phyloP scores from a whole-genome alignment of 1,140 invertebrate genomes.

The Hestina assimilis region DNA sequence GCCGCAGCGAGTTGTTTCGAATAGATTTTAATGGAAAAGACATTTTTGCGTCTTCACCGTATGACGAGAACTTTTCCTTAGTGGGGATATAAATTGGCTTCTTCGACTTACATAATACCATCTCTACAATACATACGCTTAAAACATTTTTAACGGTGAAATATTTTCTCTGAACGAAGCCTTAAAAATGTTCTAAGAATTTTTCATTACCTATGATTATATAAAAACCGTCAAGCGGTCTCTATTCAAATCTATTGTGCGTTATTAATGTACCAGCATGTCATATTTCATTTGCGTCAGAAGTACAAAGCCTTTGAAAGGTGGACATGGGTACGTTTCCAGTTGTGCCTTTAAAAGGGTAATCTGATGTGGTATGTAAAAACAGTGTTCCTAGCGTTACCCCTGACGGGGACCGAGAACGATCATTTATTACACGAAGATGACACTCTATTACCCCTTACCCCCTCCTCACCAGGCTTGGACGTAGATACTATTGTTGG shows the following conservation, averaged over 20 bases:
- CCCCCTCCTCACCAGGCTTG: not conserved
- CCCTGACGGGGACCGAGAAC: constrained; percentile 29
- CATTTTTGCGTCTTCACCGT: constrained; percentile 23
- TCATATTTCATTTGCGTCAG: constrained; percentile 35
- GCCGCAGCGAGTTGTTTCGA: constrained; percentile 43
- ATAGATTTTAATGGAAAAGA: constrained; percentile 47
- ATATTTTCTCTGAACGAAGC: constrained; percentile 2
- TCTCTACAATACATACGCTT: too few relatives aligned
- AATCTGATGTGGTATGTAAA: constrained; percentile 58
- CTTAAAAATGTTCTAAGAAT: constrained; percentile 12
- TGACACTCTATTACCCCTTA: constrained; percentile 59
- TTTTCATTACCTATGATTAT: constrained; percentile 3
- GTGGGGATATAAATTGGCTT: too few relatives aligned
- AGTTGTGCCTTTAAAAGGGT: constrained; percentile 39
- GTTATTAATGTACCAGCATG: constrained; percentile 34
- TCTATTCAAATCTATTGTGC: constrained; percentile 22
- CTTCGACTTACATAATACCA: too few relatives aligned
- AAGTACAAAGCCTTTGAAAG: constrained; percentile 33
- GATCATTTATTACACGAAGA: constrained; percentile 65
- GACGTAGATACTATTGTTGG: constrained; percentile 18
- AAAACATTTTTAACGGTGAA: not conserved
- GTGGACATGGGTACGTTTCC: constrained; percentile 29
- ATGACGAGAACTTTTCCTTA: not conserved
- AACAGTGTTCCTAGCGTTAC: constrained; percentile 47
- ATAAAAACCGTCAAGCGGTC: constrained; percentile 6